Percentiles rank a stretch among this genome's conserved stretches.
phyloP scores from a whole-genome alignment of 2,797 vertebrate species.

The Acanthornis magna region DNA sequence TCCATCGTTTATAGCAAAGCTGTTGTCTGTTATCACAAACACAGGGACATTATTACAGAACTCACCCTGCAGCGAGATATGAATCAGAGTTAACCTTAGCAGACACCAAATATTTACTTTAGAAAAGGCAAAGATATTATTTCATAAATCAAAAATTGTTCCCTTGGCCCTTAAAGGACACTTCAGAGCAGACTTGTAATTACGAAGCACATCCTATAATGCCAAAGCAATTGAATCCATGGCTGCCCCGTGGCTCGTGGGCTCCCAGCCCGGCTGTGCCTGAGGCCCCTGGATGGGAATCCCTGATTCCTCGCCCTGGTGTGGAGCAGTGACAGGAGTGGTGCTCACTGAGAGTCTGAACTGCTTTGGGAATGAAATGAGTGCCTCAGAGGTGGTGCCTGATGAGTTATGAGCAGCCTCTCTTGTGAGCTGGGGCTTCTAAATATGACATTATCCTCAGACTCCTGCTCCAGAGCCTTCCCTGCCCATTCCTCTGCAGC shows the following conservation, averaged over 20 bases:
- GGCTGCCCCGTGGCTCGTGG: background rate
- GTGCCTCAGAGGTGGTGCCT: background rate
- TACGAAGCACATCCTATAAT: background rate
- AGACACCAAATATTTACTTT: constrained; percentile 62
- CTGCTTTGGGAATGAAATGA: background rate
- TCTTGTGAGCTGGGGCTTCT: background rate
- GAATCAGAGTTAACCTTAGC: constrained; percentile 59
- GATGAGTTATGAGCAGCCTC: background rate
- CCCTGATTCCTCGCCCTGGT: background rate
- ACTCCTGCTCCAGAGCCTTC: background rate
- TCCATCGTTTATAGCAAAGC: constrained; percentile 40
- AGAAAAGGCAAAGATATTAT: constrained; percentile 66
- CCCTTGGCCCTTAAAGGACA: constrained; percentile 52
- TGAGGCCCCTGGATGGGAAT: background rate
- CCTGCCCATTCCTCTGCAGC: background rate
- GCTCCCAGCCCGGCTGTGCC: background rate
- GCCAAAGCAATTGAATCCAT: background rate
- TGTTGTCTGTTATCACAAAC: constrained; percentile 45
- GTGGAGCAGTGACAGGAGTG: background rate
- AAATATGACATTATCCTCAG: too few relatives aligned
- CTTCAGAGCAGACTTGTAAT: constrained; percentile 21
- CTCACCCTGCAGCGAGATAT: constrained; percentile 53
- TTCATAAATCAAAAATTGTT: constrained; percentile 70
- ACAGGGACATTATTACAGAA: constrained; percentile 50
- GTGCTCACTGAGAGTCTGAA: background rate